Conservation (phyloP, 1,140 invertebrate genomes). For the Sycophaga agraensis region DNA sequence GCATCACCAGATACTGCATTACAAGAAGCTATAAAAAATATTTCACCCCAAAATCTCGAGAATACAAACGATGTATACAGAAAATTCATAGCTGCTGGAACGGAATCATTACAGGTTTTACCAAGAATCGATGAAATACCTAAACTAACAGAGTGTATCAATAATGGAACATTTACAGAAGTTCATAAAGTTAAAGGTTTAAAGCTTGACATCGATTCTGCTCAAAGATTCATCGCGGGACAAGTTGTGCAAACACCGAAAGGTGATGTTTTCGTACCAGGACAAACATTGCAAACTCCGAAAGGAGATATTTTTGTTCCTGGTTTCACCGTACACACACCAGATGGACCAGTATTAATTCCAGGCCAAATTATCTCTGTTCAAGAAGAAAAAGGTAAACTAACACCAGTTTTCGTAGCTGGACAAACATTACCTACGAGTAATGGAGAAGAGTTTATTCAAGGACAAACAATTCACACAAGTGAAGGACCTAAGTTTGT, state of each 20-base stretch:
- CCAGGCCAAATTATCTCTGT: conserved; percentile 66
- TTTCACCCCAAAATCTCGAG: conserved; percentile 59
- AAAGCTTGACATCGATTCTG: conserved; percentile 65
- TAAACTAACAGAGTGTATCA: conserved; percentile 65
- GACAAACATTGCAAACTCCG: conserved; percentile 71
- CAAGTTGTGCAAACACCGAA: conserved; percentile 69
- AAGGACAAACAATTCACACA: conserved; percentile 58
- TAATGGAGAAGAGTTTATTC: conserved; percentile 51
- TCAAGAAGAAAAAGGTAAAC: conserved; percentile 39
- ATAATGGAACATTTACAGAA: conserved; percentile 62
- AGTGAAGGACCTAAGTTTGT: conserved; percentile 60
- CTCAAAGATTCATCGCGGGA: conserved; percentile 67
- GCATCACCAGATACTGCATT: conserved; percentile 52
- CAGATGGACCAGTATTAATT: conserved; percentile 67
- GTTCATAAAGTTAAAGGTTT: conserved; percentile 65
- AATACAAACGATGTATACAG: conserved; percentile 63
- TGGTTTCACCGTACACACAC: conserved; percentile 70
- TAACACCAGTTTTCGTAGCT: conserved; percentile 56
- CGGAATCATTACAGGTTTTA: conserved; percentile 58
- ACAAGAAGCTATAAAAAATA: conserved; percentile 44
- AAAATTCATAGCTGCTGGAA: conserved; percentile 59
- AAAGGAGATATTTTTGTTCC: conserved; percentile 70
- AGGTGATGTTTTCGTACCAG: conserved; percentile 71
- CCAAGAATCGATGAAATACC: conserved; percentile 67
- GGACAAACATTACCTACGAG: conserved; percentile 53